Evolutionary conservation across 2,113 vertebrate genomes (phyloP), one percentile per base, ranked within the genome.

Genomic region (Sula dactylatra): DNA sequence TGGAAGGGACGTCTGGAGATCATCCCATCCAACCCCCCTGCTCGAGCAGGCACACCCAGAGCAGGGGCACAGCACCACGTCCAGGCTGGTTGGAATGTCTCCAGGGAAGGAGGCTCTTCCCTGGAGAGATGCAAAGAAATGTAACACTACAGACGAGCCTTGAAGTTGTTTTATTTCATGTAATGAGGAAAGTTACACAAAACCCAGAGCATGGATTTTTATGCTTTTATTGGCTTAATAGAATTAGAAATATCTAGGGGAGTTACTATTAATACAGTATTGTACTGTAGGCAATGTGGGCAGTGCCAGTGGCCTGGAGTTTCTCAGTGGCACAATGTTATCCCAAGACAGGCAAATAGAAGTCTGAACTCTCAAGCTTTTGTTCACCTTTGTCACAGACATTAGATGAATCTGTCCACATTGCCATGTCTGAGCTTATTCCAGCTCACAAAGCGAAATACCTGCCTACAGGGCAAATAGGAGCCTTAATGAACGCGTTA

Each of bases 401-500:
- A 4, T 16, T 32, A 22, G 11, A 13, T 4, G 31, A n/a, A 25
- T 36, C 54, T 5, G 1, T 42, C 42, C 34, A 6, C 24, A 0
- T 16, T 65, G 40, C 40, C 45, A 9, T 16, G 19, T 24, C 54
- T 21, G 52, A 22, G 58, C 29, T 84, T 12, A 4, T 58, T 42
- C 24, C 56, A 27, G 36, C 9, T 9, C 3, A 54, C 24, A 50
- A 44, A 54, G 56, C 19, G 59, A 54, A 49, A 36, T 16, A 24
- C 20, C 58, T 52, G 56, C 65, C 44, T 54, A 8, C 47, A 45
- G 40, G 29, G 42, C 6, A 3, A 0, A 22, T 47, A 45, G 32
- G 49, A 65, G 10, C 44, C 31, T 29, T n/a, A 18, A 14, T 1
- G 49, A 44, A 64, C 1, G 1, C 0, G 1, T 42, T 62, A 49